Conservation (phyloP, 2,797 vertebrate genomes). For the Etheostoma nigrum region DNA sequence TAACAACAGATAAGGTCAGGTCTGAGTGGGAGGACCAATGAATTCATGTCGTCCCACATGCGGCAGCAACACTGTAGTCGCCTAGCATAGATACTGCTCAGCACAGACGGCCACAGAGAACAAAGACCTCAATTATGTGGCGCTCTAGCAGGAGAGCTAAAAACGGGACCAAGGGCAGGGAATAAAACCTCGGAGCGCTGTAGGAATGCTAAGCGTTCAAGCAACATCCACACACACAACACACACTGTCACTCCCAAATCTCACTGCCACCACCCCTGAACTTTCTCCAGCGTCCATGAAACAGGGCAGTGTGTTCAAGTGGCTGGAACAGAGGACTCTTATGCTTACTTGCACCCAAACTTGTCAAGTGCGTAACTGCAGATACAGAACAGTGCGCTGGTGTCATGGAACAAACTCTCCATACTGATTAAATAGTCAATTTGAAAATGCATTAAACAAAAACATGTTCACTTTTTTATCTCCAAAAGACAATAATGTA, state of each 20-base stretch:
- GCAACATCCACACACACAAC: slow-evolving; percentile 68
- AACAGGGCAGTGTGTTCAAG: slow-evolving; percentile 78
- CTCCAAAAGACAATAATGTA: slow-evolving; percentile 1
- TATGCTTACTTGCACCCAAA: slow-evolving; percentile 63
- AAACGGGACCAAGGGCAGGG: slow-evolving; percentile 74
- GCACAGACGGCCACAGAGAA: slow-evolving; percentile 68
- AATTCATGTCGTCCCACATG: slow-evolving; percentile 59
- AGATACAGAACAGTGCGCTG: slow-evolving; percentile 52
- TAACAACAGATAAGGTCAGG: slow-evolving; percentile 59
- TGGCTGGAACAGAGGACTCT: slow-evolving; percentile 75
- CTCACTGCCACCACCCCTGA: slow-evolving; percentile 48
- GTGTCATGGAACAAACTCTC: slow-evolving; percentile 16
- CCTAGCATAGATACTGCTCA: slow-evolving; percentile 51
- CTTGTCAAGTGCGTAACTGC: slow-evolving; percentile 60
- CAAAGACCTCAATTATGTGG: slow-evolving; percentile 84
- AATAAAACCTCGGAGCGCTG: slow-evolving; percentile 75
- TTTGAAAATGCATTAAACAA: not conserved
- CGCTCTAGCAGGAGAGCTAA: slow-evolving; percentile 77
- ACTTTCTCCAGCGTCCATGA: slow-evolving; percentile 72
- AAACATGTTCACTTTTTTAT: not conserved
- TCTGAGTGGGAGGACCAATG: slow-evolving; percentile 40
- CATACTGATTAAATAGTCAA: not conserved
- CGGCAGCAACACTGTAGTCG: slow-evolving; percentile 48
- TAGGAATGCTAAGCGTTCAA: slow-evolving; percentile 78
- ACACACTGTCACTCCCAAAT: slow-evolving; percentile 72